These are phyloP conservation scores for Macroteleia sp. DNA, from an alignment of 2,888 invertebrate genomes.

Conservation along the genomic window DNA sequence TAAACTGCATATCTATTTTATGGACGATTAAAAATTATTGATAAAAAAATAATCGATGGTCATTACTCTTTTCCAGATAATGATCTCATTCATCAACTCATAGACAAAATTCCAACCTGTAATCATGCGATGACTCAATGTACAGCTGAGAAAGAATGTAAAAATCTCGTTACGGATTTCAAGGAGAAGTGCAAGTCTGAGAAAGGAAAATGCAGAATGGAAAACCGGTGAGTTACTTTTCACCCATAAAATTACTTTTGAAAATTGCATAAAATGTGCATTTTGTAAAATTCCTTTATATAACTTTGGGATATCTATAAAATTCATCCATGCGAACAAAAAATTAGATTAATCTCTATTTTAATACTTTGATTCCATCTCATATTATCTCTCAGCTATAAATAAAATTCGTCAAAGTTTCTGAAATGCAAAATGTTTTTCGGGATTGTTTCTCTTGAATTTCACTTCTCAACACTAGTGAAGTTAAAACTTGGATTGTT, in stretches of 20 bases:
- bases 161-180: constrained; percentile 93
- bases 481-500: constrained; percentile 59
- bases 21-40: neutral
- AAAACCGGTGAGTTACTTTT: constrained; percentile 93
- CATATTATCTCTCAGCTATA: too few relatives aligned
- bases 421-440: constrained; percentile 34
- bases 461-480: constrained; percentile 34
- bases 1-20: neutral
- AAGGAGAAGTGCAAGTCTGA: constrained; percentile 94
- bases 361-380: too few relatives aligned
- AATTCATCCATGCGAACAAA: too few relatives aligned
- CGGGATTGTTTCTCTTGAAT: constrained; percentile 29
- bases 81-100: constrained; percentile 90
- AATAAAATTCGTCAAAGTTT: constrained; percentile 11
- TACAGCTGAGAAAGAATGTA: constrained; percentile 91
- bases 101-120: constrained; percentile 95
- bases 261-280: too few relatives aligned
- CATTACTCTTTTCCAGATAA: constrained; percentile 91
- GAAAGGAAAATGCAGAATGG: constrained; percentile 94
- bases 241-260: too few relatives aligned
- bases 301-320: too few relatives aligned
- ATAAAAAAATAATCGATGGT: too few relatives aligned
- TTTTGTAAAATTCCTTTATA: too few relatives aligned
- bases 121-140: constrained; percentile 94
- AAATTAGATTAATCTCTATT: neutral